Percentiles rank a stretch among this genome's conserved stretches.
These are phyloP conservation scores for Coecobrya sp. DNA, from an alignment of 2,888 invertebrate genomes.

Conservation along the genomic window DNA sequence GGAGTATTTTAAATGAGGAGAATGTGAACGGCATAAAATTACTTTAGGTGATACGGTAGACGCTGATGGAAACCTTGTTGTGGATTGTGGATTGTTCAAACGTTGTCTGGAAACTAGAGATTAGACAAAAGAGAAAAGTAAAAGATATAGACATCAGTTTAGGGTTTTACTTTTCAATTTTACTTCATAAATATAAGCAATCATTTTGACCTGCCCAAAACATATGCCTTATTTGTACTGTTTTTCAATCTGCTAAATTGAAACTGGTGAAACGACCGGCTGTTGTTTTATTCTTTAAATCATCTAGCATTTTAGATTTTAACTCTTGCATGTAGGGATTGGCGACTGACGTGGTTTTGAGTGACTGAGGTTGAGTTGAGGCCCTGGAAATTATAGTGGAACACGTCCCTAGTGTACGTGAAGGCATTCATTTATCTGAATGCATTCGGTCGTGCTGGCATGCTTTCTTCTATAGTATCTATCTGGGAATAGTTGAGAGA, in stretches of 20 bases:
- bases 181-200: no score
- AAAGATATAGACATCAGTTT: neutral
- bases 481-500: neutral
- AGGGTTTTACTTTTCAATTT: neutral
- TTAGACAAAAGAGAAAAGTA: constrained; percentile 21
- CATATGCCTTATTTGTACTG: no score
- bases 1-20: constrained; percentile 42
- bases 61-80: neutral
- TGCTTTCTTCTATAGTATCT: neutral
- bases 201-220: no score
- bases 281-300: no score
- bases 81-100: neutral
- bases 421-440: neutral
- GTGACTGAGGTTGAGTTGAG: neutral
- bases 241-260: no score
- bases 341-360: neutral
- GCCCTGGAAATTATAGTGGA: neutral
- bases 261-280: no score
- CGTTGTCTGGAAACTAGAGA: neutral
- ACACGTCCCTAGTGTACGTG: neutral
- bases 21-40: constrained; percentile 47
- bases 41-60: neutral
- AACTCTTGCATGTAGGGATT: no score
- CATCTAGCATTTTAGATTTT: neutral
- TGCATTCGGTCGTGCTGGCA: neutral